Evolutionary conservation across 2,113 vertebrate genomes (phyloP).

Genomic region (Opisthocomus hoazin): DNA sequence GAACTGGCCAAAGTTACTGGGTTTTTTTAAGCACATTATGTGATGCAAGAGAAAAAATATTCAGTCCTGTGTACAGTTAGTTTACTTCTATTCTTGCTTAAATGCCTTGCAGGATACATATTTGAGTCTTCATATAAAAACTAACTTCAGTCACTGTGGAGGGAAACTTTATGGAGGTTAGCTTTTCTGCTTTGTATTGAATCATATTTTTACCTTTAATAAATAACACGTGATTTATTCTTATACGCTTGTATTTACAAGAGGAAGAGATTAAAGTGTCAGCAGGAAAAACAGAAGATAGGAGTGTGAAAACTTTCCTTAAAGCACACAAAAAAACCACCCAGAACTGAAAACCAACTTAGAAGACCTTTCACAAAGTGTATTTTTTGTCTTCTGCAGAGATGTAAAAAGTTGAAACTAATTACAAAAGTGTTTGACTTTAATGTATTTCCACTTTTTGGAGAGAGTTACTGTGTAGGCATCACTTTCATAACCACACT

Average conservation of each 20-base stretch:
- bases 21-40: neutral
- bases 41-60: neutral
- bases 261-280: neutral
- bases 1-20: neutral
- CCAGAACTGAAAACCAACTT: neutral
- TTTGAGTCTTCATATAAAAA: slow-evolving; percentile 9
- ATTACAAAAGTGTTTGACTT: neutral
- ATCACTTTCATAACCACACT: neutral
- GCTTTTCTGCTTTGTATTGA: slow-evolving; percentile 1
- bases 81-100: neutral
- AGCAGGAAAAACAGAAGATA: neutral
- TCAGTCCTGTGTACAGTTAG: neutral
- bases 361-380: neutral
- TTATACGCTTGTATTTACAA: neutral
- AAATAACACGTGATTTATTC: slow-evolving; percentile 23
- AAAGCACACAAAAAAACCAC: neutral
- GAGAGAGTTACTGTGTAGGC: neutral
- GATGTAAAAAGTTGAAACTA: neutral
- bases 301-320: neutral
- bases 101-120: neutral
- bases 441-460: neutral
- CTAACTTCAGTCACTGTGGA: neutral
- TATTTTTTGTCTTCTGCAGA: neutral
- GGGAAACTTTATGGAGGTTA: neutral
- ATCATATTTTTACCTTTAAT: slow-evolving; percentile 25